phyloP scores from a whole-genome alignment of 1,140 invertebrate species.

The Sitophilus oryzae region DNA sequence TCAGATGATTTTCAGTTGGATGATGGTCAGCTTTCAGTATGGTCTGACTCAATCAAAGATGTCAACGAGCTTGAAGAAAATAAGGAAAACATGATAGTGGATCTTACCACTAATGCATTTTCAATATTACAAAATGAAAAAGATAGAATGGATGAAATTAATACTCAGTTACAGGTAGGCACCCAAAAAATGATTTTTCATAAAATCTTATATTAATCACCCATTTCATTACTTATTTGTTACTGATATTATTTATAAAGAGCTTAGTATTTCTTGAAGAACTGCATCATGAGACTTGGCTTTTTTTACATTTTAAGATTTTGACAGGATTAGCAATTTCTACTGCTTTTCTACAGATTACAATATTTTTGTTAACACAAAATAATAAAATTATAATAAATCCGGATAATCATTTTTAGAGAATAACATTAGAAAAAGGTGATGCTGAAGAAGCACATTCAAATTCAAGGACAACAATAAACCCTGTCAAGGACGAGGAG shows the following conservation, averaged over 20 bases:
- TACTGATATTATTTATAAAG: too few species aligned
- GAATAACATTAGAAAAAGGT: neutral
- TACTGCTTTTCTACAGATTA: too few species aligned
- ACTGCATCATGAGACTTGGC: too few species aligned
- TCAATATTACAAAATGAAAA: neutral
- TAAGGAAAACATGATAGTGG: neutral
- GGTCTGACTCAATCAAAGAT: neutral
- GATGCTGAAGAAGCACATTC: too few species aligned
- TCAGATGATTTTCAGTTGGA: constrained; percentile 9
- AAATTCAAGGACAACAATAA: neutral
- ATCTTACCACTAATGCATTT: constrained; percentile 1
- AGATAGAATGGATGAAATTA: constrained; percentile 14
- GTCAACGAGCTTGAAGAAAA: neutral
- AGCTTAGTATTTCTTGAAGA: too few species aligned
- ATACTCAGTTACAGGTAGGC: constrained; percentile 14
- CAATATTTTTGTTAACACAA: too few species aligned
- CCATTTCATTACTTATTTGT: too few species aligned
- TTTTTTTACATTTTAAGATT: too few species aligned
- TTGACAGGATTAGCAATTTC: too few species aligned
- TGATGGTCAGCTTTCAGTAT: constrained; percentile 3
- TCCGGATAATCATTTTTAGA: neutral
- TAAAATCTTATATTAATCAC: neutral
- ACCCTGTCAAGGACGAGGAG: constrained; percentile 10
- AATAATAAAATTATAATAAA: too few species aligned
- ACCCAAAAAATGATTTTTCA: neutral